These are phyloP conservation scores for Cosmopolites sordidus DNA, from an alignment of 2,888 invertebrate genomes.

Conservation along the genomic window DNA sequence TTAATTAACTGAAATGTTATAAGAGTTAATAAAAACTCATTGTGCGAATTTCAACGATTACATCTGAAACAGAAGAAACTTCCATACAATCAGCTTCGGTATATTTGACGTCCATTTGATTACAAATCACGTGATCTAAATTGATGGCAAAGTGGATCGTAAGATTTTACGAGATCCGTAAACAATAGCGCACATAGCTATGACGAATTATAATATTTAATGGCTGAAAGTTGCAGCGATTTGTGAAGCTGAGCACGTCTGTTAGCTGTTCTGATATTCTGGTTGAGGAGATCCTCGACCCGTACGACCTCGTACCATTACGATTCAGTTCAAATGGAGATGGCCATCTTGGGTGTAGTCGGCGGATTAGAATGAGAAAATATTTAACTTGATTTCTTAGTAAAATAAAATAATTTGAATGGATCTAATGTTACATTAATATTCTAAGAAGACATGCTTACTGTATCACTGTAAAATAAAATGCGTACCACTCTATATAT, in stretches of 20 bases:
- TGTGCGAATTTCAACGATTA: neutral
- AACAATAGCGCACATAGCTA: slow-evolving; percentile 27
- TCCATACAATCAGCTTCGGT: neutral
- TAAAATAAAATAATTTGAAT: too few relatives aligned
- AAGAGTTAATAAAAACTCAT: neutral
- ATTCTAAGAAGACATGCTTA: too few relatives aligned
- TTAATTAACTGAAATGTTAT: too few relatives aligned
- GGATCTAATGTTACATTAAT: too few relatives aligned
- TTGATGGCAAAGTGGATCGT: slow-evolving; percentile 27
- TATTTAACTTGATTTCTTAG: too few relatives aligned
- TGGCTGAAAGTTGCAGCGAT: neutral
- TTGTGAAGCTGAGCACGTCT: neutral
- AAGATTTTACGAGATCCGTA: slow-evolving; percentile 24
- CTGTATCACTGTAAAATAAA: too few relatives aligned
- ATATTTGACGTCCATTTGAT: slow-evolving; percentile 13
- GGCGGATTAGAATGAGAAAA: too few relatives aligned
- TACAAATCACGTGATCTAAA: slow-evolving; percentile 24
- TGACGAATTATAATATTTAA: slow-evolving; percentile 25
- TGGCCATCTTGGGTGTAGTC: too few relatives aligned
- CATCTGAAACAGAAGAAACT: neutral
- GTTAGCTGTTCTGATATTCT: neutral
- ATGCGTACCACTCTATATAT: too few relatives aligned
- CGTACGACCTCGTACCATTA: slow-evolving; percentile 23
- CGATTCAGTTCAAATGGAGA: slow-evolving; percentile 19
- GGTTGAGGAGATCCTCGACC: slow-evolving; percentile 18